A percentile compares a stretch with the other conserved stretches of the same genome.
These are phyloP conservation scores for Cephus runcator DNA, from an alignment of 2,888 invertebrate genomes.

Conservation along the genomic window DNA sequence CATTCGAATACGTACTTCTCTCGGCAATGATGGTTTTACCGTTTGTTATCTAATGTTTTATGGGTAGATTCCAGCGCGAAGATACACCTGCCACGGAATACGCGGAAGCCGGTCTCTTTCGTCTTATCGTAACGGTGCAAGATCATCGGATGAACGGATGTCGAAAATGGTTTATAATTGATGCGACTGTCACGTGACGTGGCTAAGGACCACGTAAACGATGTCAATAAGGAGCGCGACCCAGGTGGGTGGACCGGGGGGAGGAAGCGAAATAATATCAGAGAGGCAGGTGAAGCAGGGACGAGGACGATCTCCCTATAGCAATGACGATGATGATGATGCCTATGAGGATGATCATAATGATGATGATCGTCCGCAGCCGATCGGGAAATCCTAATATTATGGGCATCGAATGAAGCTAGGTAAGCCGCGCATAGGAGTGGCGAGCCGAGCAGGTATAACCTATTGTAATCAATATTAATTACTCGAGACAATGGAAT, in stretches of 20 bases:
- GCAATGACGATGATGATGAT: constrained; percentile 13
- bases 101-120: neutral
- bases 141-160: neutral
- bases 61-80: neutral
- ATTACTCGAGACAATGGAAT: constrained; percentile 67
- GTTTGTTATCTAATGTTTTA: neutral
- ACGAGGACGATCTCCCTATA: neutral
- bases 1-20: neutral
- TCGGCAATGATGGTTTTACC: neutral
- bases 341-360: constrained; percentile 20
- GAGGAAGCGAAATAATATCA: neutral
- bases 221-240: neutral
- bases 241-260: neutral
- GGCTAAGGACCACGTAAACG: neutral
- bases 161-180: neutral
- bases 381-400: constrained; percentile 55
- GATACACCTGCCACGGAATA: neutral
- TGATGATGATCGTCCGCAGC: constrained; percentile 17
- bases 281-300: neutral
- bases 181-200: neutral
- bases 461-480: constrained; percentile 66
- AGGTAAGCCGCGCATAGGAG: constrained; percentile 40
- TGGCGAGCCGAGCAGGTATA: constrained; percentile 58
- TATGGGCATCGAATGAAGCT: constrained; percentile 32
- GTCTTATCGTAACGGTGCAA: neutral